Evolutionary conservation across 92 coral and sea anemone species (phyloP).

Genomic region (Epizoanthus fatuus): DNA sequence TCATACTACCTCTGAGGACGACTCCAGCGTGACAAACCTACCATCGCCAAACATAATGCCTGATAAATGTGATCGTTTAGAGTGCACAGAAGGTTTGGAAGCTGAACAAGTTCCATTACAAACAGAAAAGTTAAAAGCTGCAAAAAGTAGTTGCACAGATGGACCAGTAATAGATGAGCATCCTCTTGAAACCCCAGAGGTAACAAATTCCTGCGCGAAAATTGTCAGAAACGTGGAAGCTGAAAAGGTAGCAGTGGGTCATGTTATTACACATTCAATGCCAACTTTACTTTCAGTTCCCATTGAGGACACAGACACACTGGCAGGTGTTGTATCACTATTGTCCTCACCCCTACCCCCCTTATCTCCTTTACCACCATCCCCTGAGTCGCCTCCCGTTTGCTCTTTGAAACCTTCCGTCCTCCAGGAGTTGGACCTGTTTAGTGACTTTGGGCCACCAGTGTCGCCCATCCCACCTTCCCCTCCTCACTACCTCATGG

Average conservation of each 20-base stretch:
- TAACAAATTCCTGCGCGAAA: neutral
- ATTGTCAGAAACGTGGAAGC: neutral
- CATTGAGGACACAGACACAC: neutral
- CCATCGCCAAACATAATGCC: too few relatives aligned
- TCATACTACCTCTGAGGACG: too few relatives aligned
- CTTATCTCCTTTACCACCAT: neutral
- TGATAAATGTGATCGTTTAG: too few relatives aligned
- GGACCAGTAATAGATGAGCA: neutral
- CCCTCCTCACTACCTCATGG: constrained; percentile 13
- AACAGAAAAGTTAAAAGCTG: neutral
- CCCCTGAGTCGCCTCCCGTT: neutral
- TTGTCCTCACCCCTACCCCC: neutral
- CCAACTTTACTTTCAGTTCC: neutral
- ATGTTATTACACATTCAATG: neutral
- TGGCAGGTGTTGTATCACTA: neutral
- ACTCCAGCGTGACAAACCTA: too few relatives aligned
- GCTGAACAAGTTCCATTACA: too few relatives aligned
- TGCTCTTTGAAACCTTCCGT: constrained; percentile 5
- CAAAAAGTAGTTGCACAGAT: neutral
- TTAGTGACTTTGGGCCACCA: constrained; percentile 26
- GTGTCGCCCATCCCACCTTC: constrained; percentile 45
- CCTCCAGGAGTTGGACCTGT: constrained; percentile 3
- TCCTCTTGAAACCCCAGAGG: neutral
- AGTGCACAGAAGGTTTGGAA: too few relatives aligned
- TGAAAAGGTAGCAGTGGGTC: neutral